Conservation (phyloP, 2,888 invertebrate species). For the Athetis lepigone region DNA sequence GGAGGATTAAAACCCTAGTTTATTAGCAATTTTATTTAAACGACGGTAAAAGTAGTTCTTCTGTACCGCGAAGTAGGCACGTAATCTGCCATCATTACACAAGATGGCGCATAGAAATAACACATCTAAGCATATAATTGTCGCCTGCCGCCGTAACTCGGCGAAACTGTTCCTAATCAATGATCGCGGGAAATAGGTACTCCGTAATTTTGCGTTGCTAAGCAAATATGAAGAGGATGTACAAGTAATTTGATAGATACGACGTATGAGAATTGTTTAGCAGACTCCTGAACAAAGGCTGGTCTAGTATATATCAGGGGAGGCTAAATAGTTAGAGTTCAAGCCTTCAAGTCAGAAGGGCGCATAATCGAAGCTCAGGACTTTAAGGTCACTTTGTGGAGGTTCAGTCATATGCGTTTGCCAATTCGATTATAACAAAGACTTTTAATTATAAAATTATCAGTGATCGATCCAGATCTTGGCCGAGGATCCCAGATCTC, state of each 20-base stretch:
- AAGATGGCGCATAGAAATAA: constrained; percentile 35
- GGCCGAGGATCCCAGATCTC: no score
- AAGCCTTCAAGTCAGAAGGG: no score
- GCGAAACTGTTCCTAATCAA: constrained; percentile 46
- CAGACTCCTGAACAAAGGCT: no score
- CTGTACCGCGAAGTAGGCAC: constrained; percentile 13
- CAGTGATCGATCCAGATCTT: no score
- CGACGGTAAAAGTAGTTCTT: constrained; percentile 6
- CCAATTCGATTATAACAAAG: no score
- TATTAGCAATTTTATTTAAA: neutral
- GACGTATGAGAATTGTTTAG: neutral
- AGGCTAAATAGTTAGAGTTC: no score
- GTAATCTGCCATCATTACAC: constrained; percentile 27
- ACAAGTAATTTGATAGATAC: neutral
- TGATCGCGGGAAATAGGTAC: constrained; percentile 18
- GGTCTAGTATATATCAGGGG: no score
- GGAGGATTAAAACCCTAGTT: no score
- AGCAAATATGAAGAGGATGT: constrained; percentile 14
- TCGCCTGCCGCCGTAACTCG: constrained; percentile 20
- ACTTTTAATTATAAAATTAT: no score
- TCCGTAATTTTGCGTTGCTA: constrained; percentile 26
- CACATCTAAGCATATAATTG: constrained; percentile 39
- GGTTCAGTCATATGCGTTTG: no score
- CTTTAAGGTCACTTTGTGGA: no score
- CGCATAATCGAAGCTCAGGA: no score